These are phyloP conservation scores for Caracal caracal DNA, from an alignment of 2,113 vertebrate genomes.

Conservation along the genomic window DNA sequence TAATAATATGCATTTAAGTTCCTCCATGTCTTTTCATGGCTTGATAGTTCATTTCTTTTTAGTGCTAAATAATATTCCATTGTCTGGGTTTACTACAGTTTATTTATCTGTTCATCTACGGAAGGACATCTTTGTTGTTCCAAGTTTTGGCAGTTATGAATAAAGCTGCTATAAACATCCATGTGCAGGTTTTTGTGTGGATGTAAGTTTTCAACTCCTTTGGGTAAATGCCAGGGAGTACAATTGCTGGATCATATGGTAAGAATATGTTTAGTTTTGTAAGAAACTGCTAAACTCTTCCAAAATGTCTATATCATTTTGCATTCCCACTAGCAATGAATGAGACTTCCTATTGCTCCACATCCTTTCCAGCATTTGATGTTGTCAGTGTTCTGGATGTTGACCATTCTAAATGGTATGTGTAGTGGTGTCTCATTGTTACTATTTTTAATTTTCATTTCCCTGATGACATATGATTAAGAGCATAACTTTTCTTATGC, in stretches of 20 bases:
- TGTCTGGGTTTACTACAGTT: neutral
- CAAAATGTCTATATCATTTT: neutral
- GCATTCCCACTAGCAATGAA: neutral
- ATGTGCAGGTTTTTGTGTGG: neutral
- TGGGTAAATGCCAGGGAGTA: neutral
- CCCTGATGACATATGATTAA: neutral
- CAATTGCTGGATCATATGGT: neutral
- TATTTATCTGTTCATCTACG: neutral
- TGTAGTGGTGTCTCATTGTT: neutral
- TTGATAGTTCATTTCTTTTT: neutral
- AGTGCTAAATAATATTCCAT: neutral
- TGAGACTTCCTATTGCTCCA: neutral
- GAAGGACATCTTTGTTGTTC: neutral
- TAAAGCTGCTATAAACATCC: neutral
- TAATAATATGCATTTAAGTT: neutral
- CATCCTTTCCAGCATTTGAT: neutral
- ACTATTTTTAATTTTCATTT: slow-evolving; percentile 8
- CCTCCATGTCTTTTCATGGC: neutral
- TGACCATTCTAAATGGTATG: neutral
- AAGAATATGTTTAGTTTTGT: neutral
- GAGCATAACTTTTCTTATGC: neutral
- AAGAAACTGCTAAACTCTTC: neutral
- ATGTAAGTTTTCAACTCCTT: neutral
- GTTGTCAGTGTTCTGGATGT: neutral
- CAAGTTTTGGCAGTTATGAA: neutral